A percentile compares a stretch with the other conserved stretches of the same genome.
Evolutionary conservation across 1,140 invertebrate species (phyloP).

Genomic region (Cherax quadricarinatus): DNA sequence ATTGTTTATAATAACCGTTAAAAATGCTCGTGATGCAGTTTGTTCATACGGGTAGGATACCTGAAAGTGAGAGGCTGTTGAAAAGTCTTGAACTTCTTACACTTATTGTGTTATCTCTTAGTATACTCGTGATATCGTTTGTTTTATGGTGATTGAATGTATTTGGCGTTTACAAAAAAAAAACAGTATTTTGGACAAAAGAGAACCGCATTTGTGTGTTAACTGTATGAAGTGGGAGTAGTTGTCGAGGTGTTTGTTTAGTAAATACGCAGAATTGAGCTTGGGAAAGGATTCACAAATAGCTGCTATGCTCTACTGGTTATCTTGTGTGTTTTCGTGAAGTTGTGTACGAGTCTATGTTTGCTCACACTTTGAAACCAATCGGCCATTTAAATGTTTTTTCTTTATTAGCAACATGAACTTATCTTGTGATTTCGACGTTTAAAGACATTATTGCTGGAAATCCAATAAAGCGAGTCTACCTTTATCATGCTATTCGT

Average conservation of each 20-base stretch:
- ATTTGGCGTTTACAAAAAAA: no score
- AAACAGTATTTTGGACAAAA: no score
- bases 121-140: no score
- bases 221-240: neutral
- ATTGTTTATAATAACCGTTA: no score
- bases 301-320: neutral
- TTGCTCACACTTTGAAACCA: neutral
- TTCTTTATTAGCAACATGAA: neutral
- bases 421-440: neutral
- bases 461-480: no score
- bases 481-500: no score
- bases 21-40: no score
- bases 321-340: neutral
- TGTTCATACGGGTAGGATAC: no score
- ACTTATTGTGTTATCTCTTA: no score
- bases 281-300: neutral
- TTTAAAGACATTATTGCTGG: neutral
- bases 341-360: neutral
- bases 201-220: neutral
- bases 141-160: no score
- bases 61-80: no score
- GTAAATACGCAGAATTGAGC: neutral
- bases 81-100: no score
- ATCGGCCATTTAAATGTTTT: neutral
- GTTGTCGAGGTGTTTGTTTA: neutral